Conservation (phyloP, 2,888 invertebrate genomes). For the Cordilura impudica region DNA sequence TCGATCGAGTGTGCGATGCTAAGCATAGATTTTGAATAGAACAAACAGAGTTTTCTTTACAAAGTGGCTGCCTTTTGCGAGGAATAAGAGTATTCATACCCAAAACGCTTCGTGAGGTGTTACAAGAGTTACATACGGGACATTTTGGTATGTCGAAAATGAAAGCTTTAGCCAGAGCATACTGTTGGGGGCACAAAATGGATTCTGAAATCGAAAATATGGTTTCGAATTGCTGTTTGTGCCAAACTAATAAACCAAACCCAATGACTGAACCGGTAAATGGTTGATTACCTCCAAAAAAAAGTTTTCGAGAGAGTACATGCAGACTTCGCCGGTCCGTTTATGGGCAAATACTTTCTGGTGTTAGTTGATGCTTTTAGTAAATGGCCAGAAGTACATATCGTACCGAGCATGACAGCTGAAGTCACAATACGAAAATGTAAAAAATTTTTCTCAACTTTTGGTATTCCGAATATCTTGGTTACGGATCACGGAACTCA, state of each 20-base stretch:
- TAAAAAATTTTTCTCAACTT: too few species aligned
- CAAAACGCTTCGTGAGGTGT: background rate
- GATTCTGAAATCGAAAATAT: background rate
- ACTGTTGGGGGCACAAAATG: constrained; percentile 18
- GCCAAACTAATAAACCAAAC: background rate
- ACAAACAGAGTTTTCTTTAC: background rate
- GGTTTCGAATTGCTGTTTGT: background rate
- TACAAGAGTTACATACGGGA: background rate
- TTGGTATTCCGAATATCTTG: too few species aligned
- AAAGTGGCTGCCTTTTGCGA: background rate
- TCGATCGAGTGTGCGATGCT: background rate
- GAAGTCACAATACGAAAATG: too few species aligned
- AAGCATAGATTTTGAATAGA: background rate
- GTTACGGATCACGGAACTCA: constrained; percentile 38
- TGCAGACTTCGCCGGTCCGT: too few species aligned
- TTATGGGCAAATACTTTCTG: too few species aligned
- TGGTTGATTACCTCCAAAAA: background rate
- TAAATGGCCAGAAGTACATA: too few species aligned
- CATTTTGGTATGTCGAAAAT: constrained; percentile 24
- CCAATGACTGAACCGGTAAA: background rate
- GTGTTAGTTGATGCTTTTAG: too few species aligned
- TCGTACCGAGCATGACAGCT: too few species aligned
- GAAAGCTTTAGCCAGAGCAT: constrained; percentile 8
- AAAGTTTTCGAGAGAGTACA: too few species aligned
- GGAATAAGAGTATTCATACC: background rate